Conservation (phyloP, 2,888 invertebrate genomes). For the Scelioninae gen. 2 region DNA sequence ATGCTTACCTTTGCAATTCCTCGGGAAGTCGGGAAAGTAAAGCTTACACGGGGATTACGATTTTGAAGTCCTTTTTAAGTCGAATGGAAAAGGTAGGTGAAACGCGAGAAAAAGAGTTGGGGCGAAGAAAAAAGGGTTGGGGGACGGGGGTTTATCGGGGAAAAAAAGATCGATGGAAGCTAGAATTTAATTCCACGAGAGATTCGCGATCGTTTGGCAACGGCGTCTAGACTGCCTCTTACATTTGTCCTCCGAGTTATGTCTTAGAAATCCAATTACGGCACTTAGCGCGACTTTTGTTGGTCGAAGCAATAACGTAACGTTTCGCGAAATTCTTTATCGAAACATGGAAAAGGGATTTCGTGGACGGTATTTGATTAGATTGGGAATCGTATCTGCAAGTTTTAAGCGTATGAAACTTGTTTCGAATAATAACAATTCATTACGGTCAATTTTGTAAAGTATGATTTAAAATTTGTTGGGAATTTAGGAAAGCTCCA, state of each 20-base stretch:
- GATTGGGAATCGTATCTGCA: no score
- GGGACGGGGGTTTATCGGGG: no score
- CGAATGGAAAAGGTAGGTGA: background rate
- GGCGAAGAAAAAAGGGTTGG: no score
- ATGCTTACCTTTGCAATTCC: conserved; percentile 31
- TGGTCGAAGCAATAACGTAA: conserved; percentile 30
- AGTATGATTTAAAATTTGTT: no score
- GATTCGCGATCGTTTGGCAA: conserved; percentile 42
- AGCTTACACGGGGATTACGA: conserved; percentile 38
- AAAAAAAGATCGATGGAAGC: conserved; percentile 7
- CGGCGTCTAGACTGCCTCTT: conserved; percentile 32
- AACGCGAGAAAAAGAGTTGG: background rate
- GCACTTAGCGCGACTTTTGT: conserved; percentile 16
- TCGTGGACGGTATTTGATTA: background rate
- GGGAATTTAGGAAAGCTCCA: no score
- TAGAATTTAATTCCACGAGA: conserved; percentile 50
- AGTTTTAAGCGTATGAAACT: no score
- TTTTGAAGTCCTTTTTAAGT: conserved; percentile 33
- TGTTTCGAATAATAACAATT: no score
- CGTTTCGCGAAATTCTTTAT: conserved; percentile 25
- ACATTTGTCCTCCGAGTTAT: conserved; percentile 23
- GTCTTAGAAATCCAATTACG: conserved; percentile 33
- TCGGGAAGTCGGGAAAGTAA: conserved; percentile 16
- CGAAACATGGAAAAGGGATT: conserved; percentile 26
- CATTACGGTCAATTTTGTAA: no score